A percentile compares a stretch with the other conserved stretches of the same genome.
Evolutionary conservation across 1,140 invertebrate genomes (phyloP).

Genomic region (Drosophila nebulosa): DNA sequence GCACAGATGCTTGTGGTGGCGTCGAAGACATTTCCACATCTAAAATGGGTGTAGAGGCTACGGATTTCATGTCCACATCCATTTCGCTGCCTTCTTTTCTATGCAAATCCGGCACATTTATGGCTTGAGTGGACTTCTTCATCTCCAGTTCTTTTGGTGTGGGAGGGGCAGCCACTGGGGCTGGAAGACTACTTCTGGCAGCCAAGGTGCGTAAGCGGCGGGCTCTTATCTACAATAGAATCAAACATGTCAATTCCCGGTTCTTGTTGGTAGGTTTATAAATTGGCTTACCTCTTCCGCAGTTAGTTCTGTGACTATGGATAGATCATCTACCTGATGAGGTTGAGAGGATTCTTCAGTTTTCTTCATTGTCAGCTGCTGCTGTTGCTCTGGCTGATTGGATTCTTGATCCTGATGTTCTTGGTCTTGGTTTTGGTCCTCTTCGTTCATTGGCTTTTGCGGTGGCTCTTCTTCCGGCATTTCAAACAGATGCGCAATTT

Average conservation of each 20-base stretch:
- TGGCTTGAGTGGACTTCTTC: neutral
- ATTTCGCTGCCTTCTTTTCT: slow-evolving; percentile 45
- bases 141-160: slow-evolving; percentile 27
- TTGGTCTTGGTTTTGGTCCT: slow-evolving; percentile 21
- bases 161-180: neutral
- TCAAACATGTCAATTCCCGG: slow-evolving; percentile 3
- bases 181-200: slow-evolving; percentile 42
- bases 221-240: slow-evolving; percentile 84
- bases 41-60: slow-evolving; percentile 51
- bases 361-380: neutral
- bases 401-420: neutral
- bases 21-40: slow-evolving; percentile 50
- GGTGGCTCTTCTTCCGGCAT: slow-evolving; percentile 69
- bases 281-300: slow-evolving; percentile 86
- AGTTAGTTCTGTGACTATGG: slow-evolving; percentile 83
- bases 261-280: no score
- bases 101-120: slow-evolving; percentile 18
- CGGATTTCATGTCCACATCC: slow-evolving; percentile 75
- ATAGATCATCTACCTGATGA: slow-evolving; percentile 4
- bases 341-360: neutral
- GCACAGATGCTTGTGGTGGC: slow-evolving; percentile 71
- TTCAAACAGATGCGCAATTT: slow-evolving; percentile 30
- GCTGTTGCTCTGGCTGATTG: slow-evolving; percentile 6
- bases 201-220: slow-evolving; percentile 86
- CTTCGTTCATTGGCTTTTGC: slow-evolving; percentile 63